A percentile compares a stretch with the other conserved stretches of the same genome.
These are phyloP conservation scores for Melipona quadrifasciata DNA, from an alignment of 1,140 invertebrate species.

Conservation along the genomic window DNA sequence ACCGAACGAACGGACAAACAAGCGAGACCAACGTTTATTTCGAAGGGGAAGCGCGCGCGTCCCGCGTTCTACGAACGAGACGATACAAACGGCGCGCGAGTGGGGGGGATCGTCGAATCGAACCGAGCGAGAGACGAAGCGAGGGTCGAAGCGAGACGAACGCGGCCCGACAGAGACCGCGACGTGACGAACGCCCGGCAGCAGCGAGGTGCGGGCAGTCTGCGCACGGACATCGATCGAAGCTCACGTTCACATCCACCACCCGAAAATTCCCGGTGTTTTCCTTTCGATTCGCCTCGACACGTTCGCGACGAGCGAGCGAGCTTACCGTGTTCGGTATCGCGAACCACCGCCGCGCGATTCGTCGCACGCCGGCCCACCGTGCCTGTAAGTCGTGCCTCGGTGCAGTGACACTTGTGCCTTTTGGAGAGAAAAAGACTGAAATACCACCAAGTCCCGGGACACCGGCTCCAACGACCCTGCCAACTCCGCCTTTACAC, in stretches of 20 bases:
- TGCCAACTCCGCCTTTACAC: background rate
- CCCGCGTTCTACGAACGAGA: conserved; percentile 39
- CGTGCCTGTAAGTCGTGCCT: conserved; percentile 36
- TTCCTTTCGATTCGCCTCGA: conserved; percentile 55
- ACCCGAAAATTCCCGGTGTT: conserved; percentile 69
- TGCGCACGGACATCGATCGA: conserved; percentile 80
- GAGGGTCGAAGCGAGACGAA: conserved; percentile 46
- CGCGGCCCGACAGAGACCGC: conserved; percentile 38
- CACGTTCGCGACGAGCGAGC: conserved; percentile 7
- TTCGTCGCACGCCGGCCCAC: background rate
- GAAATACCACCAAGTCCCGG: conserved; percentile 11
- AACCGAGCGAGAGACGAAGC: conserved; percentile 52
- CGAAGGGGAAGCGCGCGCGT: conserved; percentile 27
- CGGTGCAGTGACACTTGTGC: conserved; percentile 63
- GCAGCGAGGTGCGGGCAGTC: conserved; percentile 72
- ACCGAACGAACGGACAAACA: background rate
- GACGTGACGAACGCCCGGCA: conserved; percentile 66
- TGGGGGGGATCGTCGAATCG: conserved; percentile 30
- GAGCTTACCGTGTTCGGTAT: background rate
- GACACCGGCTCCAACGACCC: background rate
- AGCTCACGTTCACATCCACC: conserved; percentile 65
- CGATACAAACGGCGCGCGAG: conserved; percentile 43
- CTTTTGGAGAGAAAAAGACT: conserved; percentile 40
- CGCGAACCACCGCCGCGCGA: conserved; percentile 3
- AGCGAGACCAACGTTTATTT: conserved; percentile 4